phyloP scores from a whole-genome alignment of 2,888 invertebrate genomes.

The Volucella inanis region DNA sequence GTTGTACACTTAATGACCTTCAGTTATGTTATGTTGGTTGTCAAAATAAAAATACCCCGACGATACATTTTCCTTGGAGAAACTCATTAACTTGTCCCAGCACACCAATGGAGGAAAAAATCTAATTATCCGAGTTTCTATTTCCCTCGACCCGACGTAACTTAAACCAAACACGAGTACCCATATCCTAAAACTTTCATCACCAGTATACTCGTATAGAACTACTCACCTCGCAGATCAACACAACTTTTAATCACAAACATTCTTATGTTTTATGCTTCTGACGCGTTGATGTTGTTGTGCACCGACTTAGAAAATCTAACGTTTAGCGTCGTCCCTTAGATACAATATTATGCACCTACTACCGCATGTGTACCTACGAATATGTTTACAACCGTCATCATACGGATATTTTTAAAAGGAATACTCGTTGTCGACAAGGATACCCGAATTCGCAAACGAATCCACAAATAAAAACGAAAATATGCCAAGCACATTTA shows the following conservation, averaged over 20 bases:
- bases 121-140: constrained; percentile 44
- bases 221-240: constrained; percentile 74
- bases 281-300: not conserved
- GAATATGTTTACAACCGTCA: constrained; percentile 16
- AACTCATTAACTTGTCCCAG: constrained; percentile 47
- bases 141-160: not conserved
- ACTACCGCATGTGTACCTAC: constrained; percentile 13
- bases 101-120: constrained; percentile 28
- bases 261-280: constrained; percentile 55
- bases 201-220: constrained; percentile 4
- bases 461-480: constrained; percentile 2
- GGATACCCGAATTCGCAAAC: not conserved
- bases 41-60: not conserved
- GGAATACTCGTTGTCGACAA: constrained; percentile 4
- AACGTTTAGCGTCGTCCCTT: not conserved
- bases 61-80: constrained; percentile 26
- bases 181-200: not conserved
- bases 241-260: constrained; percentile 76
- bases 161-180: not conserved
- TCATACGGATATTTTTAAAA: not conserved
- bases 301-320: constrained; percentile 21
- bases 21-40: not conserved
- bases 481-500: constrained; percentile 43
- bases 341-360: constrained; percentile 7
- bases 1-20: constrained; percentile 11